phyloP scores from a whole-genome alignment of 1,140 invertebrate species.

The Elymnias hypermnestra region DNA sequence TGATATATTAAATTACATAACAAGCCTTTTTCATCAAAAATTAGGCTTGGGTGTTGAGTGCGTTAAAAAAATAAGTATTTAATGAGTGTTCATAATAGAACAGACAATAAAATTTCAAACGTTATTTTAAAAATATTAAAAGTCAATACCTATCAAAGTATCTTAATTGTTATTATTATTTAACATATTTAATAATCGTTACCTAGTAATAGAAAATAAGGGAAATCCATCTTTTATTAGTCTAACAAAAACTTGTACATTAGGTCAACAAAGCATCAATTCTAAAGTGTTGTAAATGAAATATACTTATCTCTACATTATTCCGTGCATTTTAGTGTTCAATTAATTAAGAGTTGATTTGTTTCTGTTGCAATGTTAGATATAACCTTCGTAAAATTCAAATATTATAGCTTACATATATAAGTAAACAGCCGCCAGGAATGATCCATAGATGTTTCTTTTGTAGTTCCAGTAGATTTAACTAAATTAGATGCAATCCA shows the following conservation, averaged over 20 bases:
- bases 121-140: constrained; percentile 25
- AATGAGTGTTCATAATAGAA: constrained; percentile 34
- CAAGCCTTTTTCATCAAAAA: no score
- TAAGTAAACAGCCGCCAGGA: no score
- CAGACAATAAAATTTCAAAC: constrained; percentile 46
- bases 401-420: no score
- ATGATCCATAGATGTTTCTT: no score
- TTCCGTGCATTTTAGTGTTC: constrained; percentile 45
- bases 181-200: not conserved
- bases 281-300: constrained; percentile 64
- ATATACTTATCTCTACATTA: constrained; percentile 27
- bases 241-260: constrained; percentile 9
- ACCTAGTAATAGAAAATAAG: not conserved
- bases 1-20: no score
- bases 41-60: no score
- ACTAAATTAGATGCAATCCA: no score
- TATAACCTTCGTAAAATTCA: no score
- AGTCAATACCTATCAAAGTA: constrained; percentile 7
- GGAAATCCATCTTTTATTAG: no score
- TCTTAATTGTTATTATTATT: constrained; percentile 2
- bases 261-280: constrained; percentile 57
- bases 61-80: constrained; percentile 14
- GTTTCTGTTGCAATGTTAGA: no score
- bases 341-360: no score
- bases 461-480: no score